These are phyloP conservation scores for Pseudomyrmex dendroicus DNA, from an alignment of 1,140 invertebrate species.

Conservation along the genomic window DNA sequence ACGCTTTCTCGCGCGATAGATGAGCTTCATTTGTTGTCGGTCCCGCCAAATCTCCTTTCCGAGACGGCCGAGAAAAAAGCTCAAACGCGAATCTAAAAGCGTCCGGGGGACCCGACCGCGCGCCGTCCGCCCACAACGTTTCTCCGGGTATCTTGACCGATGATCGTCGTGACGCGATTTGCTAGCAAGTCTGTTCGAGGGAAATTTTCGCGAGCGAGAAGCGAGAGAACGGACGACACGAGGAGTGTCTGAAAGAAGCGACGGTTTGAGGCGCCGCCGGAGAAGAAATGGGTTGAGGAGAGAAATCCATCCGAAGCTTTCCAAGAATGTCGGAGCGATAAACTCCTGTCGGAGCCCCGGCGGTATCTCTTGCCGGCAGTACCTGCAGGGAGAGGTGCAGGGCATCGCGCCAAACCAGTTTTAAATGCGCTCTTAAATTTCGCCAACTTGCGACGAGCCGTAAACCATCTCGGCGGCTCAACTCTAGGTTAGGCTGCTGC, in stretches of 20 bases:
- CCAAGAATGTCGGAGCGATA: conserved; percentile 84
- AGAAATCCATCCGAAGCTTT: conserved; percentile 84
- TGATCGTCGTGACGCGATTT: conserved; percentile 70
- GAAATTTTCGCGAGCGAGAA: conserved; percentile 43
- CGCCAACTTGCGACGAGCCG: conserved; percentile 83
- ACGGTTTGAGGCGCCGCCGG: conserved; percentile 44
- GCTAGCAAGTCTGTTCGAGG: conserved; percentile 50
- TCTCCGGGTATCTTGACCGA: conserved; percentile 71
- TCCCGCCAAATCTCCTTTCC: conserved; percentile 60
- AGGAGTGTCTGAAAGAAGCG: conserved; percentile 18
- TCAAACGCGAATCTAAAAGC: conserved; percentile 60
- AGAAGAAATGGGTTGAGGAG: conserved; percentile 73
- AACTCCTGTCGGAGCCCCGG: conserved; percentile 82
- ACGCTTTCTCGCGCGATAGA: conserved; percentile 43
- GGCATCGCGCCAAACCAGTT: conserved; percentile 85
- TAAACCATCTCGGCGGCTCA: conserved; percentile 84
- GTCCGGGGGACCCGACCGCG: conserved; percentile 33
- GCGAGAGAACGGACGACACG: conserved; percentile 19
- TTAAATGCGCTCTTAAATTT: conserved; percentile 85
- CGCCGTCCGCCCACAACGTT: conserved; percentile 31
- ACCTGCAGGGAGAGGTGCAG: conserved; percentile 77
- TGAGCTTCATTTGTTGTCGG: conserved; percentile 55
- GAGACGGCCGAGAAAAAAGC: conserved; percentile 51
- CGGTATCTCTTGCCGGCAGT: conserved; percentile 81
- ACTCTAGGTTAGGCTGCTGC: conserved; percentile 79